Conservation (phyloP, 2,797 vertebrate species). For the Morelia viridis region DNA sequence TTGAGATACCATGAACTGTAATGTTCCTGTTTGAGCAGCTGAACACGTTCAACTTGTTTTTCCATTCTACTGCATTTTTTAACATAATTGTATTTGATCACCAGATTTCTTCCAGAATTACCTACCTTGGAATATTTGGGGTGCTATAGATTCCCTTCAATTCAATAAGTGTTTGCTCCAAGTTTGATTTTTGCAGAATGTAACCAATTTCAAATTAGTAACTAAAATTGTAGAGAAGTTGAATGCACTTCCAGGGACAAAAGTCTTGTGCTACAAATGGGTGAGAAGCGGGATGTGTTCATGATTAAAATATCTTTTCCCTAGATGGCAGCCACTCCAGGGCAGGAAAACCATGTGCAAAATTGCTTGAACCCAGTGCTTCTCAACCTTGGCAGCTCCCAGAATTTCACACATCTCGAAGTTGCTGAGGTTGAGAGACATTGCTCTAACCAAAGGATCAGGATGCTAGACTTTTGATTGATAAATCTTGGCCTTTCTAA, state of each 20-base stretch:
- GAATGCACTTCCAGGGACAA: not conserved
- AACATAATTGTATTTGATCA: not conserved
- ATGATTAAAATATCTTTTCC: not conserved
- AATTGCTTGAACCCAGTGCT: too few species aligned
- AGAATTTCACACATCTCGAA: not conserved
- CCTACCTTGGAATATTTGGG: not conserved
- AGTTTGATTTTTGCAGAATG: not conserved
- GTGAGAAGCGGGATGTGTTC: not conserved
- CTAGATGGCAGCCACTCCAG: not conserved
- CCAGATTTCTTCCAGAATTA: not conserved
- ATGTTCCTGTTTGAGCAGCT: not conserved
- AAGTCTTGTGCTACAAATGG: not conserved
- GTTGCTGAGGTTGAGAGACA: not conserved
- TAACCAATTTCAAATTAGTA: not conserved
- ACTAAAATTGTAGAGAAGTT: not conserved
- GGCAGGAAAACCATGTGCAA: not conserved
- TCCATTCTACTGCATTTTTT: constrained; percentile 11
- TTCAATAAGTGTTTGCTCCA: not conserved
- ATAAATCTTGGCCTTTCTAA: not conserved
- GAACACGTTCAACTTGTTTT: constrained; percentile 23
- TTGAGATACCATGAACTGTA: not conserved
- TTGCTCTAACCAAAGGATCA: not conserved
- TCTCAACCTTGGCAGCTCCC: not conserved
- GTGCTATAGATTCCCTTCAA: not conserved
- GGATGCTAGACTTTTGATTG: not conserved